These are phyloP conservation scores for Lepidocyrtinus sp. DNA, from an alignment of 2,888 invertebrate species.

Conservation along the genomic window DNA sequence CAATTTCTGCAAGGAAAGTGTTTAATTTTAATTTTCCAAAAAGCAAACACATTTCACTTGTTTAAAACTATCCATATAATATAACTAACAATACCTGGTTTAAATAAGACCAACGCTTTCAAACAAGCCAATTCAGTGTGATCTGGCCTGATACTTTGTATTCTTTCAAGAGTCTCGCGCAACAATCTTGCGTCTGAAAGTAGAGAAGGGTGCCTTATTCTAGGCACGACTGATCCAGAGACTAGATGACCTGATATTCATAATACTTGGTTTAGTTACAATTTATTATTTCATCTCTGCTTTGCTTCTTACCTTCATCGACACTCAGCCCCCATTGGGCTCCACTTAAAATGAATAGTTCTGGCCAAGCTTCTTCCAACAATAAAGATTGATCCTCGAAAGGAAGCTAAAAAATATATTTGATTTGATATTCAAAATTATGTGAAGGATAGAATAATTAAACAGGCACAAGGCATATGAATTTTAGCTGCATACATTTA, in stretches of 20 bases:
- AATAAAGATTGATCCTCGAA: conserved; percentile 82
- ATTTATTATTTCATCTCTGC: background rate
- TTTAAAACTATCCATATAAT: no score
- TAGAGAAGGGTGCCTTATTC: conserved; percentile 75
- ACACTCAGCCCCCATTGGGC: conserved; percentile 85
- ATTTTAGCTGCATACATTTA: conserved; percentile 76
- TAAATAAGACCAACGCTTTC: conserved; percentile 87
- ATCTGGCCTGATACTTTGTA: conserved; percentile 81
- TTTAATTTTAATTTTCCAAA: no score
- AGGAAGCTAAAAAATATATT: conserved; percentile 77
- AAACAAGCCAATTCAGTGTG: conserved; percentile 88
- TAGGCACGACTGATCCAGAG: conserved; percentile 74
- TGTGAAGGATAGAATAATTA: background rate
- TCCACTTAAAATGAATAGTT: conserved; percentile 86
- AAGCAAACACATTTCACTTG: background rate
- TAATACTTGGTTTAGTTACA: conserved; percentile 15
- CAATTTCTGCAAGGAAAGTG: conserved; percentile 78
- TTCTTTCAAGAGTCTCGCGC: conserved; percentile 79
- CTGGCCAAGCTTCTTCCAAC: conserved; percentile 86
- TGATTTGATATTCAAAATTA: background rate
- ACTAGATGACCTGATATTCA: conserved; percentile 70
- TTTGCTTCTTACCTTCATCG: conserved; percentile 82
- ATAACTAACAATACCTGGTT: conserved; percentile 80
- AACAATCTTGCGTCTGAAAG: conserved; percentile 78
- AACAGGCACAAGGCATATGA: background rate